phyloP scores from a whole-genome alignment of 2,113 vertebrate genomes.

The Urocitellus parryii region DNA sequence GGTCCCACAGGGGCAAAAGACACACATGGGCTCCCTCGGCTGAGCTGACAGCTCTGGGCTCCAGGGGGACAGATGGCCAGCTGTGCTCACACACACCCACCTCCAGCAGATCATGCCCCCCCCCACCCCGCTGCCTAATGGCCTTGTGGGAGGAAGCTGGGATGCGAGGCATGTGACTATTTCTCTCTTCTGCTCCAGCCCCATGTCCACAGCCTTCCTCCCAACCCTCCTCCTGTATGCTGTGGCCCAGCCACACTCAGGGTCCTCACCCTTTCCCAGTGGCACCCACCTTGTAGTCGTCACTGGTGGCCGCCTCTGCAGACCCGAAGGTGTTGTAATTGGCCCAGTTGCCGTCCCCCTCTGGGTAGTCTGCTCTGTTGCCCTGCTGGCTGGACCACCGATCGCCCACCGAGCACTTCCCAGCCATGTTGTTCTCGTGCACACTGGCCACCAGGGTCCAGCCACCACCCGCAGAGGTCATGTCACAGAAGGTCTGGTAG shows the following conservation, averaged over 20 bases:
- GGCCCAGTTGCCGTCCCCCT: constrained; percentile 83
- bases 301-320: constrained; percentile 78
- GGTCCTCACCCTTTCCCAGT: background rate
- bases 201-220: background rate
- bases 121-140: fast-evolving
- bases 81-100: background rate
- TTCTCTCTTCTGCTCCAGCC: background rate
- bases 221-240: background rate
- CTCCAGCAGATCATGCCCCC: background rate
- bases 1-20: background rate
- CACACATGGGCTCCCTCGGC: too few relatives aligned
- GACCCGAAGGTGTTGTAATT: constrained; percentile 84
- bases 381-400: constrained; percentile 87
- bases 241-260: background rate
- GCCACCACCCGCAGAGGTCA: constrained; percentile 82
- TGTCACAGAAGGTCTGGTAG: constrained; percentile 88
- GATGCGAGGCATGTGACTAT: background rate
- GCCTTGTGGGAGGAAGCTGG: background rate
- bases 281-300: constrained; percentile 85
- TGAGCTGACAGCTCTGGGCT: background rate
- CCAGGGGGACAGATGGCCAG: background rate
- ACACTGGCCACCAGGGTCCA: constrained; percentile 87
- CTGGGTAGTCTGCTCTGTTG: constrained; percentile 47
- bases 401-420: constrained; percentile 82
- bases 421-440: constrained; percentile 83